These are phyloP conservation scores for Melanotus villosus DNA, from an alignment of 2,888 invertebrate genomes.

Conservation along the genomic window DNA sequence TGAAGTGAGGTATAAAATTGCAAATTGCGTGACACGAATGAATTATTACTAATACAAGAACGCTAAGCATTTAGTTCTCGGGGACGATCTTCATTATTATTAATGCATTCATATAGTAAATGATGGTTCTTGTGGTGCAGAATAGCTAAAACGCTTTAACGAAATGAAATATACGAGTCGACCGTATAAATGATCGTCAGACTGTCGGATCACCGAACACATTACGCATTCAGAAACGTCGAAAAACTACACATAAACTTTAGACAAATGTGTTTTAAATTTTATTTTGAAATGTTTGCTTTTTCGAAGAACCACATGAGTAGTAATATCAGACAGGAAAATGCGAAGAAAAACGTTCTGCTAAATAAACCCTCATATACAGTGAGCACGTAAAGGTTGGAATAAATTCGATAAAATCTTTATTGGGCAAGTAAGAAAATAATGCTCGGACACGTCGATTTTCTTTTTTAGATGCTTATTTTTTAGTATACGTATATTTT, in stretches of 20 bases:
- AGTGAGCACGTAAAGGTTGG: no score
- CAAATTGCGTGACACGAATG: conserved; percentile 25
- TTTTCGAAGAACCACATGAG: no score
- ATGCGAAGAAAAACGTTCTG: no score
- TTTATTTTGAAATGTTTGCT: no score
- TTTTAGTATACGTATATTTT: no score
- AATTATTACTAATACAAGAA: conserved; percentile 16
- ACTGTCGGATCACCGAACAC: neutral
- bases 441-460: no score
- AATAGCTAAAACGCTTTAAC: neutral
- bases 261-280: neutral
- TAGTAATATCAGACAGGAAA: no score
- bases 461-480: no score
- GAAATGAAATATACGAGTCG: conserved; percentile 1
- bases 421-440: no score
- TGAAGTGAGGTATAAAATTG: conserved; percentile 23
- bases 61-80: conserved; percentile 7
- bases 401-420: no score
- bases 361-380: no score
- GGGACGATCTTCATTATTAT: conserved; percentile 9
- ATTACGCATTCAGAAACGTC: neutral
- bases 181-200: neutral
- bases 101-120: conserved; percentile 15
- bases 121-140: neutral
- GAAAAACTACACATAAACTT: neutral